Base-by-base conservation (phyloP, 1,140 invertebrate species). In the Cotesia vestalis region DNA sequence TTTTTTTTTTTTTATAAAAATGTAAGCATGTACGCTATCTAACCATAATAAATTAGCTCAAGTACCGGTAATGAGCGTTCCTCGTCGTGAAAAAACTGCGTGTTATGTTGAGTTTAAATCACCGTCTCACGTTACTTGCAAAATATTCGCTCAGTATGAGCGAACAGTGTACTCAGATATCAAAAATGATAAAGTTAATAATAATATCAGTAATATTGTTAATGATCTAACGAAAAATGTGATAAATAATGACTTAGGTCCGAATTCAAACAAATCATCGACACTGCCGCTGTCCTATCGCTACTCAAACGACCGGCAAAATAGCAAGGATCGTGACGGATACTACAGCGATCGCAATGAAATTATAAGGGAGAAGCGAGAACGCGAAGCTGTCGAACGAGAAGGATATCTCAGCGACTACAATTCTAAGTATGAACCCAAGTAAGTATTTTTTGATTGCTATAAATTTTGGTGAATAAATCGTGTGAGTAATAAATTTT, bases 341-440 rank as follows among this genome's bases (percentile, higher is more conserved):
- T 95, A 95, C 81, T 96, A 95, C 84, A 94, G 94, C 78, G 94
- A 96, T 87, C 90, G 94, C 75, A 94, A 95, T 80, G 94, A 95
- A 83, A 88, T 94, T 66, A 90, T 93, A 77, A 85, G 94, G 62
- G 91, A 91, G 77, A 85, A 90, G 64, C 84, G 91, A 59, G 93
- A 94, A 73, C 85, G 88, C 53, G 89, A 90, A 35, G 73, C 79
- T 14, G 89, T 90, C 66, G 87, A 92, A 53, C 93, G 94, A 83
- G 88, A 93, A 61, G 94, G 94, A 68, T 95, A 96, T 85, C 88
- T 95, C 46, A 94, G 93, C 77, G 94, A 95, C 87, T 94, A 95
- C 77, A 95, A 94, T 85, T 90, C 93, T 72, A 91, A 92, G 92
- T 94, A 85, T 77, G 74, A 68, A 12, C n/a, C 63, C 60, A 71